Evolutionary conservation across 2,888 invertebrate genomes (phyloP), one percentile per base, ranked within the genome.

Genomic region (Sclerodermus sp.): DNA sequence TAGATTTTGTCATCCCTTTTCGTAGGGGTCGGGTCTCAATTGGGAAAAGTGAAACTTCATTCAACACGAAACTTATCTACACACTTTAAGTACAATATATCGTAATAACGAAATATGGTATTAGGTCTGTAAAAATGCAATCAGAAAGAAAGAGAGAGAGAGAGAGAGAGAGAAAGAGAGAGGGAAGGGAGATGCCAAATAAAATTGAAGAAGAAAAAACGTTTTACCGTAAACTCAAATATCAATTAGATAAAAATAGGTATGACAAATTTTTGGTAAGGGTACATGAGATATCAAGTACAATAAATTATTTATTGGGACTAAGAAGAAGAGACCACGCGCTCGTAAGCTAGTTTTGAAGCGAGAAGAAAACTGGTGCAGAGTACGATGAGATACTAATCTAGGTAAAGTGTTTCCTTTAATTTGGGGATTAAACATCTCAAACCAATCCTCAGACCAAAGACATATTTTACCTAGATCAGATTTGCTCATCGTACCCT

Each of bases 1-100:
- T 13, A 60, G 66, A 73, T 70, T 70, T 74, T 65, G 67, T 59
- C 69, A 64, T 74, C 73, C 70, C 73, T 75, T 74, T 76, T 75
- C 74, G 68, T 71, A 74, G 76, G 76, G 75, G 76, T 76, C 76
- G 73, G 76, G 75, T 74, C 57, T 34, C 61, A 64, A 61, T 56
- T 56, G 60, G 63, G 63, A 40, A 56, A 66, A 60, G 66, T 48
- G 64, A 62, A 64, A 67, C 50, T 62, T 71, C 73, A 74, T 75
- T 73, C 73, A 72, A 73, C 68, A 76, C 62, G 72, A 71, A 62
- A 67, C 57, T 73, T 62, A 74, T 68, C 75, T 76, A 77, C 76
- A 73, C 74, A 75, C 58, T 62, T 65, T 62, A 45, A 16, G 15
- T 49, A 34, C 43, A 43, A 14, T 30, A 44, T 30, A 57, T 38